Conservation (phyloP, 2,797 vertebrate species). For the Esox masquinongy region DNA sequence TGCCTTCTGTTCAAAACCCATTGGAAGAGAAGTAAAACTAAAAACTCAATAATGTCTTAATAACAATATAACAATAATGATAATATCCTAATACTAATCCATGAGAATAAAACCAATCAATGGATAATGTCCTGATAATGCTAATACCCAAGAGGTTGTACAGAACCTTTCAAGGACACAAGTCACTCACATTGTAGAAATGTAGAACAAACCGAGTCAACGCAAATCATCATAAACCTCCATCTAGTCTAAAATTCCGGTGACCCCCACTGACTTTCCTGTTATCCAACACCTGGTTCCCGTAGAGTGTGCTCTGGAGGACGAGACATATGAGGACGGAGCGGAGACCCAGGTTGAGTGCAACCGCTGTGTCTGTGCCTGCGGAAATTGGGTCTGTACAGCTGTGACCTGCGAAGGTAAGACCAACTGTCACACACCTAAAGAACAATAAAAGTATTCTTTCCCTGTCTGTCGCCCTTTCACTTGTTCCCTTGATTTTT, state of each 20-base stretch:
- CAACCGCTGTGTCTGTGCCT: conserved; percentile 96
- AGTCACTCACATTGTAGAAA: no score
- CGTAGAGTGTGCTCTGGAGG: conserved; percentile 94
- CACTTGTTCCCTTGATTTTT: not conserved
- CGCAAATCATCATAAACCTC: no score
- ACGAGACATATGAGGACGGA: conserved; percentile 92
- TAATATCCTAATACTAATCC: no score
- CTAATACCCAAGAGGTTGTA: no score
- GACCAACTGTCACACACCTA: conserved; percentile 26
- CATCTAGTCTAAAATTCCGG: not conserved
- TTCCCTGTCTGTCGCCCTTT: not conserved
- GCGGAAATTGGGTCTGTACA: conserved; percentile 99
- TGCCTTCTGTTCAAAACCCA: no score
- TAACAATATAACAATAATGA: no score
- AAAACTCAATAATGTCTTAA: no score
- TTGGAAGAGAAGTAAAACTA: no score
- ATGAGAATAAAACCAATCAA: no score
- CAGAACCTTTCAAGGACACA: no score
- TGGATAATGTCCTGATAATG: no score
- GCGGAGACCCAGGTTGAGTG: conserved; percentile 97
- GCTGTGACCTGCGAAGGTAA: conserved; percentile 95
- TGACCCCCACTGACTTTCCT: not conserved
- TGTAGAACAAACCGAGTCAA: no score
- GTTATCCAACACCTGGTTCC: conserved; percentile 4
- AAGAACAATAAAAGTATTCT: not conserved